Evolutionary conservation across 2,797 vertebrate species (phyloP).

Genomic region (Sorex maritimensis): DNA sequence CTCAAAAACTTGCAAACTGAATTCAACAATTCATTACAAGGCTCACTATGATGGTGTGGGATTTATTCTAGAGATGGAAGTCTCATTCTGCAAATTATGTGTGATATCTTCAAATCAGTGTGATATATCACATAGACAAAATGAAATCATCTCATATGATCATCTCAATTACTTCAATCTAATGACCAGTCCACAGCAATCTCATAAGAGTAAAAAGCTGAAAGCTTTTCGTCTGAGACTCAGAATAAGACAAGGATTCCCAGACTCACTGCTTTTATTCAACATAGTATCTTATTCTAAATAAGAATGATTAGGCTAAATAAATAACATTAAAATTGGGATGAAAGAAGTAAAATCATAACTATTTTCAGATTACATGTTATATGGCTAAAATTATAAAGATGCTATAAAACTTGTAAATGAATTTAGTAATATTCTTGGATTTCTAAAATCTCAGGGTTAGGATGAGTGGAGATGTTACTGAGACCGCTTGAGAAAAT

Average conservation of each 20-base stretch:
- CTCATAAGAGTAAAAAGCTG: too few relatives aligned
- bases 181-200: background rate
- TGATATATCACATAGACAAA: background rate
- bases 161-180: background rate
- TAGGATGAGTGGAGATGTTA: too few relatives aligned
- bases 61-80: background rate
- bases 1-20: background rate
- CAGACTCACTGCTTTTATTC: background rate
- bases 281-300: background rate
- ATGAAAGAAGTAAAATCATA: background rate
- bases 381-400: background rate
- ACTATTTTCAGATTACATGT: background rate
- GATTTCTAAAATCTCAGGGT: background rate
- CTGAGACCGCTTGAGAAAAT: too few relatives aligned
- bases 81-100: background rate
- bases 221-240: background rate
- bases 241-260: background rate
- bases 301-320: background rate
- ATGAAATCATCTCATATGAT: background rate
- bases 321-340: background rate
- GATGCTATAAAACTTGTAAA: background rate
- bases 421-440: background rate
- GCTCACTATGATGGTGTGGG: background rate
- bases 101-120: background rate
- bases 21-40: background rate